These are phyloP conservation scores for Drosophila picticornis DNA, from an alignment of 2,888 invertebrate genomes.

Conservation along the genomic window DNA sequence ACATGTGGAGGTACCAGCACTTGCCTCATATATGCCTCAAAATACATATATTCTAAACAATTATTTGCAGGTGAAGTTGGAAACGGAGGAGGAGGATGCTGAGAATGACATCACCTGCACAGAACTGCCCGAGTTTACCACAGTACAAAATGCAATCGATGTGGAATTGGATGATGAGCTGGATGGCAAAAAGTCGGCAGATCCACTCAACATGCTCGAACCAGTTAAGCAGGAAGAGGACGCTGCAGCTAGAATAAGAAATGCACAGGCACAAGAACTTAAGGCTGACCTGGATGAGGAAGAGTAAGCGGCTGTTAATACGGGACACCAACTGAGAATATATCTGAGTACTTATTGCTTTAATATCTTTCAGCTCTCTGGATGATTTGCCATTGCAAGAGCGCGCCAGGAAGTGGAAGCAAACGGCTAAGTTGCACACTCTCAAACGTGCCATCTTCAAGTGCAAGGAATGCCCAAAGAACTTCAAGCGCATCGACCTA, in stretches of 20 bases:
- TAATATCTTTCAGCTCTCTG: slow-evolving; percentile 47
- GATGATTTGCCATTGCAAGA: slow-evolving; percentile 60
- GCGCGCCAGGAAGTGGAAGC: slow-evolving; percentile 57
- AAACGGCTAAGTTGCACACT: slow-evolving; percentile 15
- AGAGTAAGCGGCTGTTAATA: slow-evolving; percentile 41
- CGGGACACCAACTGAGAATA: accelerated
- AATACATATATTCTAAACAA: neutral
- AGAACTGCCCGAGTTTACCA: slow-evolving; percentile 51
- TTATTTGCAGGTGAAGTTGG: slow-evolving; percentile 59
- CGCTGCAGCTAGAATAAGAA: neutral
- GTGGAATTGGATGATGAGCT: slow-evolving; percentile 18
- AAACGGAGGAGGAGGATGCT: slow-evolving; percentile 62
- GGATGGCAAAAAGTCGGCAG: slow-evolving; percentile 50
- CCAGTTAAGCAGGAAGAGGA: slow-evolving; percentile 54
- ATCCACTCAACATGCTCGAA: slow-evolving; percentile 64
- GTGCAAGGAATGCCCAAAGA: slow-evolving; percentile 78
- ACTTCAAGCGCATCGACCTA: slow-evolving; percentile 78
- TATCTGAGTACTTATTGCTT: neutral
- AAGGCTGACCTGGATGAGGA: slow-evolving; percentile 54
- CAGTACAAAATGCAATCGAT: slow-evolving; percentile 39
- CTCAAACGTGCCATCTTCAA: slow-evolving; percentile 57
- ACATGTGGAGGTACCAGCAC: slow-evolving; percentile 53
- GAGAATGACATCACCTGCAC: slow-evolving; percentile 62
- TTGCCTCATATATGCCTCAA: neutral
- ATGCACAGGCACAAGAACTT: slow-evolving; percentile 14